Evolutionary conservation across 2,888 invertebrate species (phyloP).

Genomic region (Spodoptera picta): DNA sequence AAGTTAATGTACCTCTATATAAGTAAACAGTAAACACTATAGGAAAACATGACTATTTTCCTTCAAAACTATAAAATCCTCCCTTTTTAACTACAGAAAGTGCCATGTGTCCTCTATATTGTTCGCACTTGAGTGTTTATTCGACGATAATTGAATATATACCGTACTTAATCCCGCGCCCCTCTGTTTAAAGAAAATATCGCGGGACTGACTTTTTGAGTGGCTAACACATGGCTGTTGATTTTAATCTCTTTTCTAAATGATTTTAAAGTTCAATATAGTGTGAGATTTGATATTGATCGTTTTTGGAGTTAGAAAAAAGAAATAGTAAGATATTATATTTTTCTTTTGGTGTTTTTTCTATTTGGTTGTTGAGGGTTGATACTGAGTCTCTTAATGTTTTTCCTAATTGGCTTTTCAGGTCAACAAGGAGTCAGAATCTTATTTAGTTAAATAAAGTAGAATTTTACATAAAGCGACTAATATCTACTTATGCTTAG

Average conservation of each 20-base stretch:
- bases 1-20: too few species aligned
- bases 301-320: too few species aligned
- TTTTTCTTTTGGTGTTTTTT: too few species aligned
- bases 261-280: slow-evolving; percentile 35
- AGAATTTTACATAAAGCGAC: too few species aligned
- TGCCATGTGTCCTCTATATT: slow-evolving; percentile 56
- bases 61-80: slow-evolving; percentile 39
- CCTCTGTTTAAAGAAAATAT: slow-evolving; percentile 75
- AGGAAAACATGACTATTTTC: neutral
- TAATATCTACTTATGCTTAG: too few species aligned
- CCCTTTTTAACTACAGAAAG: slow-evolving; percentile 5
- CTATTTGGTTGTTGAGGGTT: too few species aligned
- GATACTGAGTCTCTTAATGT: too few species aligned
- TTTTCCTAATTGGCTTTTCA: too few species aligned
- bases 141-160: slow-evolving; percentile 78
- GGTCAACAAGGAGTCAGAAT: too few species aligned
- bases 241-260: slow-evolving; percentile 59
- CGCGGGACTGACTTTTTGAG: slow-evolving; percentile 75
- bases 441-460: too few species aligned
- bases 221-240: slow-evolving; percentile 73
- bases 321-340: too few species aligned
- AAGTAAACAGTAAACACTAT: too few species aligned
- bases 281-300: neutral
- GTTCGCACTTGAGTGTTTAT: slow-evolving; percentile 75
- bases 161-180: slow-evolving; percentile 59